These are phyloP conservation scores for Epizoanthus stellaris DNA, from an alignment of 92 coral and sea anemone species.

Conservation along the genomic window DNA sequence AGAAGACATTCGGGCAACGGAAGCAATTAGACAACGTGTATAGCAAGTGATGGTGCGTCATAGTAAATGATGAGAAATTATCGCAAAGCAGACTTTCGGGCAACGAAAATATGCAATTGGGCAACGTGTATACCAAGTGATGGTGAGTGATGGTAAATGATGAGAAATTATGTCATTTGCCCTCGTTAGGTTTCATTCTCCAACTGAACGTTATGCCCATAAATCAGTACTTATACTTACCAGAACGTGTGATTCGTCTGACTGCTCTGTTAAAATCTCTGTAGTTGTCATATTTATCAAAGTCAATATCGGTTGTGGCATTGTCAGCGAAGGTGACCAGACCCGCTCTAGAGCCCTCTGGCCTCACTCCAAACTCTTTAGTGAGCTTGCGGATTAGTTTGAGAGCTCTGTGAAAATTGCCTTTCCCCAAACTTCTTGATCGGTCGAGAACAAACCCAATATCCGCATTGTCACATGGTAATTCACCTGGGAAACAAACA, in stretches of 20 bases:
- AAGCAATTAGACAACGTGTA: too few species aligned
- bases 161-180: too few species aligned
- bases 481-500: neutral
- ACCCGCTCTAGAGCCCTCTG: slow-evolving; percentile 26
- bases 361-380: slow-evolving; percentile 20
- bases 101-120: too few species aligned
- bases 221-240: neutral
- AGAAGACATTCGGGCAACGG: too few species aligned
- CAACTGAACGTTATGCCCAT: too few species aligned
- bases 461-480: slow-evolving; percentile 20
- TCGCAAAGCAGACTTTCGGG: too few species aligned
- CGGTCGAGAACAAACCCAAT: slow-evolving; percentile 30
- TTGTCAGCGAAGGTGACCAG: slow-evolving; percentile 21
- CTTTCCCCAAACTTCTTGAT: neutral
- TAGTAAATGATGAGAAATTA: too few species aligned
- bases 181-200: too few species aligned
- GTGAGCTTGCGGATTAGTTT: slow-evolving; percentile 3
- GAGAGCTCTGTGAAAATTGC: slow-evolving; percentile 2
- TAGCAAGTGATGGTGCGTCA: too few species aligned
- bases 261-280: slow-evolving; percentile 21
- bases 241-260: neutral
- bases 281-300: slow-evolving; percentile 27
- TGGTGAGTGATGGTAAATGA: too few species aligned
- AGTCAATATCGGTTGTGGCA: slow-evolving; percentile 27
- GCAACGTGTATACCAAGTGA: too few species aligned